phyloP scores from a whole-genome alignment of 2,888 invertebrate species.

The Drosophila paranaensis region DNA sequence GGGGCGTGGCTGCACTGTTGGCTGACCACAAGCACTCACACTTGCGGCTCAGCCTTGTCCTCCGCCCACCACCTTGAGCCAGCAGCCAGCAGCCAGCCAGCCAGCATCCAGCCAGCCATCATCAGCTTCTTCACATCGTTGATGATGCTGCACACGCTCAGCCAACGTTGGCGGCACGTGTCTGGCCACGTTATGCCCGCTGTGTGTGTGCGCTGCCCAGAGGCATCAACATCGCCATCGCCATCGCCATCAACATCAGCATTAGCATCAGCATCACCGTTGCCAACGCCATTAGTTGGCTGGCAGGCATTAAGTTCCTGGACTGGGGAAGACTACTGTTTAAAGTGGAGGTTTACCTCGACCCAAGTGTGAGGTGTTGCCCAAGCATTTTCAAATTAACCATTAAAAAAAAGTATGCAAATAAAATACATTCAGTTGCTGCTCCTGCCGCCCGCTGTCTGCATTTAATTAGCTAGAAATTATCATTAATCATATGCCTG shows the following conservation, averaged over 20 bases:
- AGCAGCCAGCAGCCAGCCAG: background rate
- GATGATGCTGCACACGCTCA: constrained; percentile 79
- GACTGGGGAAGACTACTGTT: constrained; percentile 43
- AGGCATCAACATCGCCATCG: constrained; percentile 45
- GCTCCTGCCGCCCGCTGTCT: constrained; percentile 34
- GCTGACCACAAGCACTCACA: constrained; percentile 76
- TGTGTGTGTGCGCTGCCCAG: constrained; percentile 56
- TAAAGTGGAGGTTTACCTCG: constrained; percentile 54
- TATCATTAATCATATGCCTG: constrained; percentile 67
- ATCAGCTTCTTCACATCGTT: constrained; percentile 44
- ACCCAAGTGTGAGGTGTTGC: constrained; percentile 24
- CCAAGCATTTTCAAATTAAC: constrained; percentile 43
- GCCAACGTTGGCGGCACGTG: constrained; percentile 76
- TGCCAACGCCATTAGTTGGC: constrained; percentile 68
- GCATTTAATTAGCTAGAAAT: constrained; percentile 70
- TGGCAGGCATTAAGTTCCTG: constrained; percentile 28
- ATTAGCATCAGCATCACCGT: constrained; percentile 2
- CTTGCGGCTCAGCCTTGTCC: constrained; percentile 47
- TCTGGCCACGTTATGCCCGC: constrained; percentile 66
- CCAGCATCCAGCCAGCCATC: background rate
- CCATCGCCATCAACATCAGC: constrained; percentile 48
- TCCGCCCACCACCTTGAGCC: constrained; percentile 1
- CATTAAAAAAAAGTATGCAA: constrained; percentile 9
- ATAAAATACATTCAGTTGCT: constrained; percentile 16
- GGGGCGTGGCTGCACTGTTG: constrained; percentile 46